A percentile compares a stretch with the other conserved stretches of the same genome.
Conservation (phyloP, 2,113 vertebrate species). For the Atractosteus spatula region DNA sequence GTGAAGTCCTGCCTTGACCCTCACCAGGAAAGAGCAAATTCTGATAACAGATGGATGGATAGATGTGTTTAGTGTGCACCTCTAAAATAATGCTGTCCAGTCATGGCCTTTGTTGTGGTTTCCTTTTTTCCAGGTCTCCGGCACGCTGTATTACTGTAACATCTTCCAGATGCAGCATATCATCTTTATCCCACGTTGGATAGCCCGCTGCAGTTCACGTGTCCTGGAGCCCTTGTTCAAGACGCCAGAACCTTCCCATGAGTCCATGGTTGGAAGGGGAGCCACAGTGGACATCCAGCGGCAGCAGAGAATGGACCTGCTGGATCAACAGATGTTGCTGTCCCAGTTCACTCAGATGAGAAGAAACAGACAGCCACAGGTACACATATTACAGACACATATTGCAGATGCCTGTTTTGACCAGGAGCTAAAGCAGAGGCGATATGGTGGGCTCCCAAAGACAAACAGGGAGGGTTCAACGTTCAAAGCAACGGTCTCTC, state of each 20-base stretch:
- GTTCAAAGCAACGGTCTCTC: too few species aligned
- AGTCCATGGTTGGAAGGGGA: slow-evolving; percentile 87
- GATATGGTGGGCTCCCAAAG: too few species aligned
- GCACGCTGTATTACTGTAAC: slow-evolving; percentile 75
- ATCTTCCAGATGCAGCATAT: slow-evolving; percentile 72
- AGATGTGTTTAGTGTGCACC: not conserved
- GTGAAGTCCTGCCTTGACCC: too few species aligned
- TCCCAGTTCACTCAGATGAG: slow-evolving; percentile 84
- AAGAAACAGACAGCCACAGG: slow-evolving; percentile 49
- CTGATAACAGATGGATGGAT: not conserved
- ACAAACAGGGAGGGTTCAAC: too few species aligned
- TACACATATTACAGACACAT: not conserved
- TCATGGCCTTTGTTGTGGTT: not conserved
- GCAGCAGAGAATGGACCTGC: slow-evolving; percentile 87
- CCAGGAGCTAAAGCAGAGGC: too few species aligned
- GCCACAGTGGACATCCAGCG: slow-evolving; percentile 94
- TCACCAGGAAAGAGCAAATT: too few species aligned
- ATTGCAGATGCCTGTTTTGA: too few species aligned
- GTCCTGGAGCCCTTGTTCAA: slow-evolving; percentile 83
- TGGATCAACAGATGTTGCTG: slow-evolving; percentile 89
- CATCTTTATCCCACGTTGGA: slow-evolving; percentile 75
- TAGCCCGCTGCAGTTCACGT: slow-evolving; percentile 72
- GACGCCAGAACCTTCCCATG: slow-evolving; percentile 72
- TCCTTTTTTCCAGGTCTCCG: slow-evolving; percentile 74
- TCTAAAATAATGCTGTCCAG: not conserved